Conservation (phyloP, 2,797 vertebrate species). For the Sciurus carolinensis region DNA sequence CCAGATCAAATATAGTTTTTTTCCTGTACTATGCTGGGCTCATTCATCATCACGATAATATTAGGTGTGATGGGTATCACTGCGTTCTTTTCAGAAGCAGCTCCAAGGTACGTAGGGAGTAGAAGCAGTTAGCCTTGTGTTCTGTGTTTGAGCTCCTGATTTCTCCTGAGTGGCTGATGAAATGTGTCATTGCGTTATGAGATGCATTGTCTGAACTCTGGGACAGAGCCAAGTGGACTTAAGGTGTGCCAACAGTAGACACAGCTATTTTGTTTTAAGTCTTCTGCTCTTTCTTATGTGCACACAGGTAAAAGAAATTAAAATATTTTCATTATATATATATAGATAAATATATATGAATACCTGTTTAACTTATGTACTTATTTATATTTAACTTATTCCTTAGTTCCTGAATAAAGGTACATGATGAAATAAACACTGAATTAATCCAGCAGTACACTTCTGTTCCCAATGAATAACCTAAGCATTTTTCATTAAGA, state of each 20-base stretch:
- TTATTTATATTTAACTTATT: neutral
- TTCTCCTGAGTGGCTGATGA: neutral
- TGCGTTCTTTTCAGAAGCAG: neutral
- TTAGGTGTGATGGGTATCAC: neutral
- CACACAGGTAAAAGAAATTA: neutral
- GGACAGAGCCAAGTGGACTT: neutral
- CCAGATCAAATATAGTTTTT: neutral
- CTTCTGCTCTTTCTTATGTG: neutral
- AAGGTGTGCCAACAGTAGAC: neutral
- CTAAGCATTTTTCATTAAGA: neutral
- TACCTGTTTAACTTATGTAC: neutral
- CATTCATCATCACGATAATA: neutral
- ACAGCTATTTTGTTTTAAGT: neutral
- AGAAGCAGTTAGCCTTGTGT: neutral
- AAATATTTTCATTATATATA: neutral
- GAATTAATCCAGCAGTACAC: neutral
- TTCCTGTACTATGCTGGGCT: neutral
- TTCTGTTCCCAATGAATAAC: neutral
- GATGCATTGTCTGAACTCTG: neutral
- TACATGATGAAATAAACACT: neutral
- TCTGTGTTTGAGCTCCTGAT: neutral
- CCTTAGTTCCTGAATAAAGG: neutral
- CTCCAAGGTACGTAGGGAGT: neutral
- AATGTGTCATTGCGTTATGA: neutral
- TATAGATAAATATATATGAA: neutral